Percentiles rank a stretch among this genome's conserved stretches.
These are phyloP conservation scores for Stenodema calcarata DNA, from an alignment of 2,888 invertebrate genomes.

Conservation along the genomic window DNA sequence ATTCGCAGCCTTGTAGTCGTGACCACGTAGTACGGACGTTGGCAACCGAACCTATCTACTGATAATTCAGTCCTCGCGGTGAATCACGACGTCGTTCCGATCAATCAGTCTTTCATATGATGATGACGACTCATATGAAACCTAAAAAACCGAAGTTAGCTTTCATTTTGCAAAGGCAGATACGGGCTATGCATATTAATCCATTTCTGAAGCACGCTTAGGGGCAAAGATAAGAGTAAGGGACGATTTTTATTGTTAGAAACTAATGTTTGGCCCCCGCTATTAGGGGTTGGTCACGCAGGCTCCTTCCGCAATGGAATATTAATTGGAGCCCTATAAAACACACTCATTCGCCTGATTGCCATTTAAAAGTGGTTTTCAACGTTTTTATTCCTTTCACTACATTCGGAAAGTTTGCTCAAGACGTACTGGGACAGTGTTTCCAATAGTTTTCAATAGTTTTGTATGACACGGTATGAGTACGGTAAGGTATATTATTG, in stretches of 20 bases:
- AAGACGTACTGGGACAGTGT: background rate
- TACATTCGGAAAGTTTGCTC: background rate
- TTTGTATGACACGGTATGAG: too few species aligned
- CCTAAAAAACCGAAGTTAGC: background rate
- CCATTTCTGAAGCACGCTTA: background rate
- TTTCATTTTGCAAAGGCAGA: background rate
- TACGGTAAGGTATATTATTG: too few species aligned
- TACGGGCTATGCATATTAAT: conserved; percentile 32
- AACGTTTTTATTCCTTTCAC: background rate
- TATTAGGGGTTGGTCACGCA: conserved; percentile 42
- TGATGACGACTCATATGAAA: background rate
- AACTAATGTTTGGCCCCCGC: conserved; percentile 33
- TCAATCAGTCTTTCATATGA: too few species aligned
- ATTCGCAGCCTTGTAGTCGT: too few species aligned
- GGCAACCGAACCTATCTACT: too few species aligned
- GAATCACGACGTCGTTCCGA: too few species aligned
- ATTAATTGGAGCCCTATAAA: conserved; percentile 45
- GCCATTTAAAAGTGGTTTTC: conserved; percentile 26
- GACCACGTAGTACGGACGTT: too few species aligned
- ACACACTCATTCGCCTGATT: conserved; percentile 48
- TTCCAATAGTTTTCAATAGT: too few species aligned
- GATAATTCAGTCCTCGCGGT: too few species aligned
- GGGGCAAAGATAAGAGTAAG: conserved; percentile 29
- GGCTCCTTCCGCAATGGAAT: conserved; percentile 44
- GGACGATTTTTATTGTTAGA: conserved; percentile 42